Conservation (phyloP, 2,113 vertebrate species). For the Peromyscus leucopus region DNA sequence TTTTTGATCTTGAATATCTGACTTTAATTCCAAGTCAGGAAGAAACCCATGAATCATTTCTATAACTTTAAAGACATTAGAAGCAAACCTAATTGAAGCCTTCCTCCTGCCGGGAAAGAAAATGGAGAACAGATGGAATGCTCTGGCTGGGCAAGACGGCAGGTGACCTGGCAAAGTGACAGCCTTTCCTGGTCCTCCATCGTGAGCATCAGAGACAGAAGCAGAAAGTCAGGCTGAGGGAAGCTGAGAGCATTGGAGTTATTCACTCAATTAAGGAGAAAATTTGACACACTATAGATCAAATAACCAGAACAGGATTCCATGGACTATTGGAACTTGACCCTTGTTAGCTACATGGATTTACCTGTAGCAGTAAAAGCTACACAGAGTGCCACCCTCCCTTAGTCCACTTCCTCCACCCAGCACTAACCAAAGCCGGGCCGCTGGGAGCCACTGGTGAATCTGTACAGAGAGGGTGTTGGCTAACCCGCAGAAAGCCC, state of each 20-base stretch:
- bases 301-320: not conserved
- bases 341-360: not conserved
- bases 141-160: not conserved
- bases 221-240: not conserved
- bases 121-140: not conserved
- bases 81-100: not conserved
- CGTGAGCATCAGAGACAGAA: not conserved
- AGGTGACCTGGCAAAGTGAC: not conserved
- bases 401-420: not conserved
- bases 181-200: not conserved
- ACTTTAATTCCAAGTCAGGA: slow-evolving; percentile 31
- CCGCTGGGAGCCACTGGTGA: not conserved
- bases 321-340: slow-evolving; percentile 11
- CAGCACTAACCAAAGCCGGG: slow-evolving; percentile 27
- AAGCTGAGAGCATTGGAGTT: not conserved
- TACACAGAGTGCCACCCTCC: slow-evolving; percentile 16
- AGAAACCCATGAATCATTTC: not conserved
- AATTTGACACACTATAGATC: not conserved
- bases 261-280: not conserved
- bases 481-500: not conserved
- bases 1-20: slow-evolving; percentile 2
- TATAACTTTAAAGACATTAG: not conserved
- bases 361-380: not conserved
- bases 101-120: not conserved
- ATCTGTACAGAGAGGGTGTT: not conserved